These are phyloP conservation scores for Mylabris phalerata DNA, from an alignment of 1,140 invertebrate genomes.

Conservation along the genomic window DNA sequence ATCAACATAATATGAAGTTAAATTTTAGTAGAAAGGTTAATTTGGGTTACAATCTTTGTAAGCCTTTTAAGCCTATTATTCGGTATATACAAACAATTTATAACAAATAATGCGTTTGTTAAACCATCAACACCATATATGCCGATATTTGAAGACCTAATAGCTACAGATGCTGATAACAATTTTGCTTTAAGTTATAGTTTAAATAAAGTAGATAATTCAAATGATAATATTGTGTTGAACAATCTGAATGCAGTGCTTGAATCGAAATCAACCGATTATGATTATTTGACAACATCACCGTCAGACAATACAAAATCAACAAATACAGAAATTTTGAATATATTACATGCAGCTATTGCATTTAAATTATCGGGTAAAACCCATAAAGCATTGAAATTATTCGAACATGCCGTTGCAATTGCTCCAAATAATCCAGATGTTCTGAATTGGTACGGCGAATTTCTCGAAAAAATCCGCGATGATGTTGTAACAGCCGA, in stretches of 20 bases:
- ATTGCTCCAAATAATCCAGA: conserved; percentile 88
- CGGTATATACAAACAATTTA: conserved; percentile 35
- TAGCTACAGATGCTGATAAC: conserved; percentile 27
- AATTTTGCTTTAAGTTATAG: conserved; percentile 17
- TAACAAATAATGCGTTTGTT: conserved; percentile 18
- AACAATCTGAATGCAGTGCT: conserved; percentile 25
- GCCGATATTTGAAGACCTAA: conserved; percentile 38
- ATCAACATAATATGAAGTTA: conserved; percentile 10
- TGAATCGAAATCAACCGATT: conserved; percentile 18
- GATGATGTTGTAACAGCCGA: conserved; percentile 86
- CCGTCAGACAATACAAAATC: conserved; percentile 1
- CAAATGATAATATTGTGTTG: conserved; percentile 25
- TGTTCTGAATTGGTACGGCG: conserved; percentile 86
- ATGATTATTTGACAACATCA: conserved; percentile 6
- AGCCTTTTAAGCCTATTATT: conserved; percentile 39
- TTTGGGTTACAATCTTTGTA: conserved; percentile 31
- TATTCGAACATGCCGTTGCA: conserved; percentile 86
- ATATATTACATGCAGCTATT: conserved; percentile 73
- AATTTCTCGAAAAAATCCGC: conserved; percentile 82
- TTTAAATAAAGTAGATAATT: conserved; percentile 8
- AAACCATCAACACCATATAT: conserved; percentile 27
- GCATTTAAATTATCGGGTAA: conserved; percentile 79
- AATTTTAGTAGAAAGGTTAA: conserved; percentile 1
- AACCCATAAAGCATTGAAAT: conserved; percentile 75
- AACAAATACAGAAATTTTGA: conserved; percentile 64